phyloP scores from a whole-genome alignment of 2,888 invertebrate species.

The Monopis laevigella region DNA sequence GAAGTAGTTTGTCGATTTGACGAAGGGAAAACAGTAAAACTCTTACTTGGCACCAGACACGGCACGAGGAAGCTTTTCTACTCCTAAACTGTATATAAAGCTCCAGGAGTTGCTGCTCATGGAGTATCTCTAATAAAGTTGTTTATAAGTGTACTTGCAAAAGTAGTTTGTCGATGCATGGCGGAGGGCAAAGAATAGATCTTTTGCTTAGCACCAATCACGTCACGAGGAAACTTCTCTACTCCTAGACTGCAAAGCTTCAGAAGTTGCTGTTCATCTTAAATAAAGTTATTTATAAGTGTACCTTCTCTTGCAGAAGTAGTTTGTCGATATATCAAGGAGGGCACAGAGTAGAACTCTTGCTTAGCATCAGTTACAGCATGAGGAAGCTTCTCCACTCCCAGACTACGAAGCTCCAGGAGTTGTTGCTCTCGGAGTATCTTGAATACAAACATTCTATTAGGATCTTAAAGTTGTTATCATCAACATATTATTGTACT shows the following conservation, averaged over 20 bases:
- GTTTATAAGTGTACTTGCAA: no score
- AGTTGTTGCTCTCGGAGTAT: conserved; percentile 62
- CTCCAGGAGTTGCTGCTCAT: no score
- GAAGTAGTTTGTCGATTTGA: no score
- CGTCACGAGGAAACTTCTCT: conserved; percentile 65
- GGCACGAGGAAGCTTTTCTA: no score
- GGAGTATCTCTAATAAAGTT: no score
- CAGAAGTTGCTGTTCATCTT: background rate
- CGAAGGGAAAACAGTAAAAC: no score
- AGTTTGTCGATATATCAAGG: conserved; percentile 67
- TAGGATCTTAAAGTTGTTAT: background rate
- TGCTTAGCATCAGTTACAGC: conserved; percentile 67
- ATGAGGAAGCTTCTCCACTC: conserved; percentile 64
- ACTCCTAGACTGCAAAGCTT: conserved; percentile 43
- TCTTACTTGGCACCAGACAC: no score
- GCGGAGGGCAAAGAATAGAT: conserved; percentile 69
- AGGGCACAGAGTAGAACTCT: conserved; percentile 69
- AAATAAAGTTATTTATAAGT: background rate
- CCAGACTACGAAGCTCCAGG: conserved; percentile 50
- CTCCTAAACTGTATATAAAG: no score
- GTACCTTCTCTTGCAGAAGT: conserved; percentile 68
- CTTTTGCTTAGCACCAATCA: conserved; percentile 65
- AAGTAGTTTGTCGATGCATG: conserved; percentile 65
- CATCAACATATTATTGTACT: no score
- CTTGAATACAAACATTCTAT: conserved; percentile 29